phyloP scores from a whole-genome alignment of 2,888 invertebrate species.

The Pristionchus arcanus region DNA sequence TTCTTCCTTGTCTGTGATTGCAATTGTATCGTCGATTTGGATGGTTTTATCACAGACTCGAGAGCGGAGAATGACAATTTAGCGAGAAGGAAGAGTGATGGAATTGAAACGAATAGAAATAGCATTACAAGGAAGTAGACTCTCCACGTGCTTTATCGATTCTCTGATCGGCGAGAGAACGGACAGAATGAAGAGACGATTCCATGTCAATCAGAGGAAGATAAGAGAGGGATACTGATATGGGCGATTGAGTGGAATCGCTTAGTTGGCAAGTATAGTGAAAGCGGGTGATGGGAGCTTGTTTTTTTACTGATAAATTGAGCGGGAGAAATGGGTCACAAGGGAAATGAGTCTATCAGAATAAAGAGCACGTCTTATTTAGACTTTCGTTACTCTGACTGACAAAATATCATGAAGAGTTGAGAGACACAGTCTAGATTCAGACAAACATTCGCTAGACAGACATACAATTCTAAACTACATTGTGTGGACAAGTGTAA shows the following conservation, averaged over 20 bases:
- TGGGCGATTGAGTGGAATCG: neutral
- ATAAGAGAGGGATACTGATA: slow-evolving; percentile 7
- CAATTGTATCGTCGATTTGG: neutral
- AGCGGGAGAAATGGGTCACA: neutral
- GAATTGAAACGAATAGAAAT: neutral
- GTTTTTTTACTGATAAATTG: neutral
- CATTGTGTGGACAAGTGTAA: too few species aligned
- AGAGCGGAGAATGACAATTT: neutral
- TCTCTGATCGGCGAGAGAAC: neutral
- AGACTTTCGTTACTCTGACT: neutral
- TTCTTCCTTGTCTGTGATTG: neutral
- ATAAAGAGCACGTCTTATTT: neutral
- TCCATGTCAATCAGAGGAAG: neutral
- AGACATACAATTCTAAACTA: too few species aligned
- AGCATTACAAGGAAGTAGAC: neutral
- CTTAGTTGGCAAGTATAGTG: slow-evolving; percentile 48
- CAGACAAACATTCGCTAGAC: neutral
- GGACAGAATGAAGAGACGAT: neutral
- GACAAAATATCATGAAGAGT: too few species aligned
- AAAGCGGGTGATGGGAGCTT: slow-evolving; percentile 40
- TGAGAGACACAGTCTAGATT: neutral
- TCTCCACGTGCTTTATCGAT: neutral
- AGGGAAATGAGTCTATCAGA: neutral
- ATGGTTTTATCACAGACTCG: slow-evolving; percentile 2
- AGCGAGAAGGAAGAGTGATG: neutral